phyloP scores from a whole-genome alignment of 2,113 vertebrate species.

The Thalassoma bifasciatum region DNA sequence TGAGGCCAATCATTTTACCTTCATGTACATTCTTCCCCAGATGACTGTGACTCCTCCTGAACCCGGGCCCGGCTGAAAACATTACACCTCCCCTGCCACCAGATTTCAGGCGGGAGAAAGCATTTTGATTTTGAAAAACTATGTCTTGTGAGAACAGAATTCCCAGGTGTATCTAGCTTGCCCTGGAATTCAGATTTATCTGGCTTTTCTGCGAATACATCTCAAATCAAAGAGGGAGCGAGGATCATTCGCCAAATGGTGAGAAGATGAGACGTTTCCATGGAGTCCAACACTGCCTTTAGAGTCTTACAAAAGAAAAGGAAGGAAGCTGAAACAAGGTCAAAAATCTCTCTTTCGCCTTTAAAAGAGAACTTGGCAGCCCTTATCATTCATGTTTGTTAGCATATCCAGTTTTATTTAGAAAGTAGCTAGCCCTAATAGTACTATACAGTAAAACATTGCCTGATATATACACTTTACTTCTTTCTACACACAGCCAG shows the following conservation, averaged over 20 bases:
- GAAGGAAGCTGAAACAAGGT: constrained; percentile 31
- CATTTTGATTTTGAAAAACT: constrained; percentile 72
- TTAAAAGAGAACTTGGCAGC: constrained; percentile 20
- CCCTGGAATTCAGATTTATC: constrained; percentile 71
- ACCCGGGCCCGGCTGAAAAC: constrained; percentile 56
- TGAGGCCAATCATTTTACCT: constrained; percentile 68
- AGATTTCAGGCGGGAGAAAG: constrained; percentile 47
- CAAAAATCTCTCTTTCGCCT: constrained; percentile 11
- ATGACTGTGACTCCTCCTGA: constrained; percentile 47
- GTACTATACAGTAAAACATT: neutral
- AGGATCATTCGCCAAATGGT: constrained; percentile 52
- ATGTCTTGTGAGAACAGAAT: constrained; percentile 47
- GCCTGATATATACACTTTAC: neutral
- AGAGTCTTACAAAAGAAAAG: constrained; percentile 13
- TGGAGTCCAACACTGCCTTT: constrained; percentile 29
- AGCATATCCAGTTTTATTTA: neutral
- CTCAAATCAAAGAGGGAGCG: constrained; percentile 51
- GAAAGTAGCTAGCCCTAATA: neutral
- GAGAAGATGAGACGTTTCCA: constrained; percentile 35
- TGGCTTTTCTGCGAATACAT: constrained; percentile 42
- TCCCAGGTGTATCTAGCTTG: constrained; percentile 65
- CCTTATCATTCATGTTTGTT: neutral
- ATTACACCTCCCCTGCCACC: constrained; percentile 42
- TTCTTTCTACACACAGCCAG: neutral
- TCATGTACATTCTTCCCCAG: constrained; percentile 69